Evolutionary conservation across 2,888 invertebrate genomes (phyloP), one percentile per base, ranked within the genome.

Genomic region (Orthosia incerta): DNA sequence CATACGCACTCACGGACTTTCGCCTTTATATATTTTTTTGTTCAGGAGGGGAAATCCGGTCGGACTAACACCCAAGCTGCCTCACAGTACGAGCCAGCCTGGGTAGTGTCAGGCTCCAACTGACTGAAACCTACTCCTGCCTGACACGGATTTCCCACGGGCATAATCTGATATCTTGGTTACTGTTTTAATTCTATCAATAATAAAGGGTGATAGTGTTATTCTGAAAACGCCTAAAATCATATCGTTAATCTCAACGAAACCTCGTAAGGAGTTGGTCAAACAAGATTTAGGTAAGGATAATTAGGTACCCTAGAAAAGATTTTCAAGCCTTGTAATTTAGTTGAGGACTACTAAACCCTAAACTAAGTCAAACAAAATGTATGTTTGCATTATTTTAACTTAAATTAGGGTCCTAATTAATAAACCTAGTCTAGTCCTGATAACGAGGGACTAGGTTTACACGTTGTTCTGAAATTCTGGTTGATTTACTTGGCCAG

Each of bases 331-430:
- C 5, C 4, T 18, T 23, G 3, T 50, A 31, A 13, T 16, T 4
- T n/a, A 12, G 3, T 16, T 4, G 15, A 7, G 2, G 18, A n/a
- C 2, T n/a, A 3, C 11, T 11, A 57, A 20, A 11, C 2, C 16
- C 9, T 15, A 39, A 56, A 46, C 13, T 23, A 46, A 50, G 9
- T 57, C n/a, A 65, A 68, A 69, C 65, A 64, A 69, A 79, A 72
- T 60, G 20, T 69, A 50, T 12, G 11, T 48, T 15, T 15, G 26
- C 23, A 48, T 57, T 46, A 48, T 46, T 76, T 62, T 64, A 70
- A 76, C 66, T 56, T 53, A 64, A 76, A 82, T 81, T 57, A 62
- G 56, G 39, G 46, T 20, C 45, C 46, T 66, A 76, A 79, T 82
- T 66, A 57, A 26, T 53, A 56, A 50, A 31, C n/a, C 39, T 64